Evolutionary conservation across 2,888 invertebrate species (phyloP), one percentile per base, ranked within the genome.

Genomic region (Lasiommata megera): DNA sequence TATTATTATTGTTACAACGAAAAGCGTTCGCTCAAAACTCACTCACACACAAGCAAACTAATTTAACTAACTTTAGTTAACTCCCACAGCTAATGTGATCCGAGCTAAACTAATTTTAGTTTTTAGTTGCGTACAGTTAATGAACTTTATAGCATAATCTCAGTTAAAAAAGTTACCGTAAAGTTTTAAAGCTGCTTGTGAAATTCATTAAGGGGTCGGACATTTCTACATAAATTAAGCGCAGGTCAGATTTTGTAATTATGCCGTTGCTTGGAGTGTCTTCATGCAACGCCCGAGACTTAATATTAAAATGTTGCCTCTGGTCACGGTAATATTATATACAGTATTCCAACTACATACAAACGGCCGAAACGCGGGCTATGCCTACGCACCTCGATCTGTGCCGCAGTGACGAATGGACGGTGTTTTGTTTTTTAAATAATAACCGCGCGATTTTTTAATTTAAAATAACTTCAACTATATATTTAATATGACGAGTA

Each of bases 41-140:
- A 29, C 16, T 7, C 31, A 46, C 16, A 29, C 46, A 31, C 46
- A 46, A 28, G 7, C 23, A 6, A 44, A 44, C 44, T 44, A 28
- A 29, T 29, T 46, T 46, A 46, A 46, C 46, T 31, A 46, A 46
- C 46, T 46, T 31, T n/a, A 46, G 46, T 46, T 31, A 29, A 16
- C 28, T 9, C 46, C 16, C 36, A 12, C 12, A 37, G 18, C 48
- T 37, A 48, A 48, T 48, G 36, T 48, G 37, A 48, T 37, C 18
- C 48, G 1, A 37, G 48, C 48, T 37, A 48, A 48, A 48, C 48
- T 48, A 12, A 48, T 48, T 48, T 37, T 37, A 37, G 48, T 48
- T 48, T 48, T 48, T 48, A 48, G 48, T 41, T 41, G n/a, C 11
- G 23, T 41, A 18, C 18, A 23, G n/a, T 48, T 37, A 37, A 48